Evolutionary conservation across 1,140 invertebrate genomes (phyloP).

Genomic region (Aricia agestis): DNA sequence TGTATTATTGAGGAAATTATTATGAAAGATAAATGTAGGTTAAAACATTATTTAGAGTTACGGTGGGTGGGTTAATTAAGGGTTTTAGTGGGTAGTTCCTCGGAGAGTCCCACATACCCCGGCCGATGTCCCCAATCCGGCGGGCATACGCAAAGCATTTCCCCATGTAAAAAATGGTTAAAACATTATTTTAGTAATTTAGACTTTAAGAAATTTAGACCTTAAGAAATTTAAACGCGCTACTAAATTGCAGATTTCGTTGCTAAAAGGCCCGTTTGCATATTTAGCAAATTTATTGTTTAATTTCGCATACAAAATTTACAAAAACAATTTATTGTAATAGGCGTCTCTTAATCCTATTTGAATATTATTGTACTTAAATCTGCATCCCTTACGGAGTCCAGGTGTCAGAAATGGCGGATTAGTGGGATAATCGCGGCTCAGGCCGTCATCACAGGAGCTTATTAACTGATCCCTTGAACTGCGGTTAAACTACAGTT

Average conservation of each 20-base stretch:
- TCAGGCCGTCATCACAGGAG: neutral
- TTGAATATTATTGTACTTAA: neutral
- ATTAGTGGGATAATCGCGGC: neutral
- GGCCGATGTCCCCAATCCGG: too few relatives aligned
- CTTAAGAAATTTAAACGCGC: neutral
- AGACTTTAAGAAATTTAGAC: too few relatives aligned
- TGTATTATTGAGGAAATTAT: too few relatives aligned
- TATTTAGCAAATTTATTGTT: neutral
- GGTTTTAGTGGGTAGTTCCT: too few relatives aligned
- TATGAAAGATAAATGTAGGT: too few relatives aligned
- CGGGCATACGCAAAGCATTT: too few relatives aligned
- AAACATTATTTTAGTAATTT: too few relatives aligned
- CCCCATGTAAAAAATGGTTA: too few relatives aligned
- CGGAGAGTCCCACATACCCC: too few relatives aligned
- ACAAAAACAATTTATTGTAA: conserved; percentile 1
- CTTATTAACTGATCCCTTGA: neutral
- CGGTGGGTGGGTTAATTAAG: too few relatives aligned
- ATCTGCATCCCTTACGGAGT: neutral
- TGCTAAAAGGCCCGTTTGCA: neutral
- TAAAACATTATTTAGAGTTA: too few relatives aligned
- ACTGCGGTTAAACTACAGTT: too few relatives aligned
- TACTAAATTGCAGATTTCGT: neutral
- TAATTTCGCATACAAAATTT: neutral
- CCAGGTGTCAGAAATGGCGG: conserved; percentile 8
- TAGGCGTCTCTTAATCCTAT: neutral